A percentile compares a stretch with the other conserved stretches of the same genome.
Evolutionary conservation across 2,113 vertebrate genomes (phyloP).

Genomic region (Junco hyemalis): DNA sequence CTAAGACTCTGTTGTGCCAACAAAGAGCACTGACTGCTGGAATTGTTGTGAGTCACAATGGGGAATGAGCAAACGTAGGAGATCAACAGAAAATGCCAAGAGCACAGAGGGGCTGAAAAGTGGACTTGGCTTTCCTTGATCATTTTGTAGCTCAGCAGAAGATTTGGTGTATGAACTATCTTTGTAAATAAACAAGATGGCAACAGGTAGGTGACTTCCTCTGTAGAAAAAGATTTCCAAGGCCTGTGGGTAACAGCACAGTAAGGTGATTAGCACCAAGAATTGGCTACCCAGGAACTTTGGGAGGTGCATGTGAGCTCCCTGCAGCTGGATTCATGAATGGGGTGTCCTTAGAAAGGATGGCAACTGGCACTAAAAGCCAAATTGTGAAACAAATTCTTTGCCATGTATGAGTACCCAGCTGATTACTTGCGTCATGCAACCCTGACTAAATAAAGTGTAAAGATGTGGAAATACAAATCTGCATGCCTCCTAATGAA

Average conservation of each 20-base stretch:
- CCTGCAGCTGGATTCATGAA: background rate
- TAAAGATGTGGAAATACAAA: background rate
- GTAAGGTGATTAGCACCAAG: background rate
- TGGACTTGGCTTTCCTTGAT: background rate
- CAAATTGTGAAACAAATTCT: background rate
- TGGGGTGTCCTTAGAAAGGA: background rate
- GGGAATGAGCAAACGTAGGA: background rate
- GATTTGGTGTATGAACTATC: background rate
- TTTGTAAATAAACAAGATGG: background rate
- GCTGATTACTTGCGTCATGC: background rate
- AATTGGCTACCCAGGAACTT: background rate
- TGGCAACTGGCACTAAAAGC: background rate
- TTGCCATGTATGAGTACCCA: background rate
- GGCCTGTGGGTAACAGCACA: background rate
- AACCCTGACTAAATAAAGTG: background rate
- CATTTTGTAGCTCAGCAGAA: background rate
- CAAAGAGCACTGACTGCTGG: background rate
- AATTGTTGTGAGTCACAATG: background rate
- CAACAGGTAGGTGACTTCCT: background rate
- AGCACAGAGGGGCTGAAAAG: background rate
- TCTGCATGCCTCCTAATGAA: background rate
- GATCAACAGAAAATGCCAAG: background rate
- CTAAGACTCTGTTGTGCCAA: background rate
- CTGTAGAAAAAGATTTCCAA: accelerated
- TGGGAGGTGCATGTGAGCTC: background rate